A percentile compares a stretch with the other conserved stretches of the same genome.
Conservation (phyloP, 2,113 vertebrate genomes). For the Oophaga pumilio region DNA sequence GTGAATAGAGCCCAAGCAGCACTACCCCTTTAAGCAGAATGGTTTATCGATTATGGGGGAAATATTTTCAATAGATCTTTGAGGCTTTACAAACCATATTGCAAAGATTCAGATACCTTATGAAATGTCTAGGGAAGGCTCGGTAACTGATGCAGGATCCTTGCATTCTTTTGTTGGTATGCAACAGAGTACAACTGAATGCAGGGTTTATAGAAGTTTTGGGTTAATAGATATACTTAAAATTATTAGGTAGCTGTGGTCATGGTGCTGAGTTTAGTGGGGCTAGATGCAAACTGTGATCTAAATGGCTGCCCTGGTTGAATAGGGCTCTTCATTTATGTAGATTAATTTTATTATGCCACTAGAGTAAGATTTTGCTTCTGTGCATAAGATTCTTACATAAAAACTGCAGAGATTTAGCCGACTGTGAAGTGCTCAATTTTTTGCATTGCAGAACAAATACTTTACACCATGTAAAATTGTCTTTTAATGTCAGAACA, state of each 20-base stretch:
- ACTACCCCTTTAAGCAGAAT: too few species aligned
- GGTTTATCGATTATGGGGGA: too few species aligned
- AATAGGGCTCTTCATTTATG: neutral
- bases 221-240: neutral
- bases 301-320: neutral
- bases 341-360: neutral
- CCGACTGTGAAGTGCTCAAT: neutral
- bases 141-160: neutral
- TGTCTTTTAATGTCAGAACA: neutral
- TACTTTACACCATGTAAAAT: neutral
- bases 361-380: neutral
- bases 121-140: too few species aligned
- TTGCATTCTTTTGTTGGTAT: neutral
- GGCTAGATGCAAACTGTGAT: neutral
- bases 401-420: slow-evolving; percentile 10
- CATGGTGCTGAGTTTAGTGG: neutral
- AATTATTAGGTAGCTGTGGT: neutral
- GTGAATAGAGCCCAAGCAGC: too few species aligned
- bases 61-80: neutral
- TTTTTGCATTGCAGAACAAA: slow-evolving; percentile 2
- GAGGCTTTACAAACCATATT: too few species aligned
- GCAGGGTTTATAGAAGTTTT: neutral
- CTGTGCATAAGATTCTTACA: neutral
- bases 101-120: too few species aligned
- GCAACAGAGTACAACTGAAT: neutral